A percentile compares a stretch with the other conserved stretches of the same genome.
These are phyloP conservation scores for Oryzias woworae DNA, from an alignment of 2,113 vertebrate species.

Conservation along the genomic window DNA sequence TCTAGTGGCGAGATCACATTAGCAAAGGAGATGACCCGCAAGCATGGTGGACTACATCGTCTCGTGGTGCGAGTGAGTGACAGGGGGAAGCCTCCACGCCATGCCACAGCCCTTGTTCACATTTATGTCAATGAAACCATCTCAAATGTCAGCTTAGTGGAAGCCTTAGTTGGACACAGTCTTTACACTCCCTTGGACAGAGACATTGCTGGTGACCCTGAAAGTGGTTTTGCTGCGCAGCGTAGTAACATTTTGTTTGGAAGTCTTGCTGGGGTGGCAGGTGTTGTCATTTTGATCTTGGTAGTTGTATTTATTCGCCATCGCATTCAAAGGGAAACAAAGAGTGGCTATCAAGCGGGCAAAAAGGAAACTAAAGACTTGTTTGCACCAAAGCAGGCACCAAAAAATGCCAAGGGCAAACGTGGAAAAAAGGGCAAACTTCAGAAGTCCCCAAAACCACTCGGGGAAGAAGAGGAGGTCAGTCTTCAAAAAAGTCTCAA, in stretches of 20 bases:
- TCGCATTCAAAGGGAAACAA: slow-evolving; percentile 92
- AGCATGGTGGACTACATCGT: slow-evolving; percentile 93
- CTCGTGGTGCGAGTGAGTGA: slow-evolving; percentile 94
- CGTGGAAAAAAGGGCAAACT: slow-evolving; percentile 92
- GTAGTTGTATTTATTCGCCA: slow-evolving; percentile 91
- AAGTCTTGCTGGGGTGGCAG: slow-evolving; percentile 93
- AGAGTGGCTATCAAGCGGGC: slow-evolving; percentile 97
- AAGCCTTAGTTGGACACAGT: slow-evolving; percentile 93
- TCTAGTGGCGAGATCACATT: slow-evolving; percentile 92
- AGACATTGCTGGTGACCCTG: slow-evolving; percentile 95
- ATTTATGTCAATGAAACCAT: slow-evolving; percentile 97
- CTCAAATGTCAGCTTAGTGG: slow-evolving; percentile 90
- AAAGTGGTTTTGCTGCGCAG: slow-evolving; percentile 90
- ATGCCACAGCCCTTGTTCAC: slow-evolving; percentile 91
- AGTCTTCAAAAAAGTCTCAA: slow-evolving; percentile 95
- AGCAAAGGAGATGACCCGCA: slow-evolving; percentile 91
- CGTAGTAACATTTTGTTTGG: slow-evolving; percentile 95
- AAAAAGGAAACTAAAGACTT: slow-evolving; percentile 99
- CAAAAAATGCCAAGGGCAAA: slow-evolving; percentile 90
- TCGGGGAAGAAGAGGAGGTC: slow-evolving; percentile 86
- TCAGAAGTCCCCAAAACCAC: slow-evolving; percentile 88
- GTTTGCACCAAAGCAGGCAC: slow-evolving; percentile 92
- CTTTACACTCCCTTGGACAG: slow-evolving; percentile 93
- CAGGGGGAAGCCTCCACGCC: slow-evolving; percentile 89
- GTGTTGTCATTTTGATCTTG: slow-evolving; percentile 90